These are phyloP conservation scores for Eupithecia inturbata DNA, from an alignment of 2,888 invertebrate species.

Conservation along the genomic window DNA sequence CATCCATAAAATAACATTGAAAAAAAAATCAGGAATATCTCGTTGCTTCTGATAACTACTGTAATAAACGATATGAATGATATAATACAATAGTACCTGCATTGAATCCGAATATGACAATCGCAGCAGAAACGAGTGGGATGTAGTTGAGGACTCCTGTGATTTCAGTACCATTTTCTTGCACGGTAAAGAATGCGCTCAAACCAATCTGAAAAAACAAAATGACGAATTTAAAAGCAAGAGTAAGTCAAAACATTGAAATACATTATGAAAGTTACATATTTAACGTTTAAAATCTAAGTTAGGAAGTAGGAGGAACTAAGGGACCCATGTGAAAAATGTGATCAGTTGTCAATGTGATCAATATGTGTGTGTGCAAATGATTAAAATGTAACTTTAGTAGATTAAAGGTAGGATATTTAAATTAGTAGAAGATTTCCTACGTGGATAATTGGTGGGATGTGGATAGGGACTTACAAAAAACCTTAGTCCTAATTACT, in stretches of 20 bases:
- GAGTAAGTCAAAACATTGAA: not conserved
- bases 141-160: slow-evolving; percentile 58
- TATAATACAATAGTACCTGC: slow-evolving; percentile 42
- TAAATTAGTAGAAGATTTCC: not conserved
- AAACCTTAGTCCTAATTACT: not conserved
- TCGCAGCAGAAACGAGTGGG: slow-evolving; percentile 57
- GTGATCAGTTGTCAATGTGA: too few species aligned
- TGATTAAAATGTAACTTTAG: too few species aligned
- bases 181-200: slow-evolving; percentile 57
- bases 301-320: too few species aligned
- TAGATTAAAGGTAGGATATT: too few species aligned
- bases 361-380: too few species aligned
- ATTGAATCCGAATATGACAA: slow-evolving; percentile 55
- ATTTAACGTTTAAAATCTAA: not conserved
- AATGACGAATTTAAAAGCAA: not conserved
- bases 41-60: not conserved
- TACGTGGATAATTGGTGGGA: too few species aligned
- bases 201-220: slow-evolving; percentile 52
- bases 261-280: too few species aligned
- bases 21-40: not conserved
- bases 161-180: slow-evolving; percentile 43
- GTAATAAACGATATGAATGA: not conserved
- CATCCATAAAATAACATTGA: not conserved
- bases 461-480: not conserved
- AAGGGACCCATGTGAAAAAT: too few species aligned